Base-by-base conservation (phyloP, 2,797 vertebrate species). In the Discoglossus pictus region DNA sequence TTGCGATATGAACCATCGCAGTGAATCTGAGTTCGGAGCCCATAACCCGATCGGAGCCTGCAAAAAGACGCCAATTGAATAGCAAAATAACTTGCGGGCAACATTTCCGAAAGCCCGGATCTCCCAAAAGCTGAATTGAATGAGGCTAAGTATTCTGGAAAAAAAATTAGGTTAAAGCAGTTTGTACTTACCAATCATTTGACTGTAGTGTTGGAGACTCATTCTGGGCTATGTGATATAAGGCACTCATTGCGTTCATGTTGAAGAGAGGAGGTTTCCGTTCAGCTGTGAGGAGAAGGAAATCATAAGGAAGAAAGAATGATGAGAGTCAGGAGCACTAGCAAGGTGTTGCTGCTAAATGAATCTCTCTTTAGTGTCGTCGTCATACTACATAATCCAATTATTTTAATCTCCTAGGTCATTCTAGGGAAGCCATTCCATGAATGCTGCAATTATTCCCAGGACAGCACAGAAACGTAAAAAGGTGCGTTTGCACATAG, bases 201-300 rank as follows among this genome's bases (percentile, higher is more conserved):
- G 97, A 97, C 84, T 98, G 97, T 82, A 99, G 90, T 12, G 86
- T 89, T 68, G 97, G 97, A 74, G 97, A 98, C 81, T 99, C 96
- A 8, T 98, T 99, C 91, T 99, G 97, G 86, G 97, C 97, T 80
- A 99, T 99, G 86, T 98, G 96, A 90, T 99, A 99, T 91, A 99
- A 98, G 92, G 97, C 97, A 94, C 97, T 99, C 97, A 99, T 98
- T 76, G 97, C 97, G 46, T 99, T 99, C 97, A 99, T 99, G 88
- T 99, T 99, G 91, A 99, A 99, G 78, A 99, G 88, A 2, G 97
- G 97, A 70, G 97, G 97, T 81, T 98, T 99, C 78, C 97, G 93
- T 80, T 99, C 97, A 77, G 96, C 97, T 99, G 62, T 24, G 50
- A 38, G 53, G 9, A 18, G 6, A 12, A 35, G 4, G 3, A 23